Evolutionary conservation across 1,140 invertebrate genomes (phyloP).

Genomic region (Plodia interpunctella): DNA sequence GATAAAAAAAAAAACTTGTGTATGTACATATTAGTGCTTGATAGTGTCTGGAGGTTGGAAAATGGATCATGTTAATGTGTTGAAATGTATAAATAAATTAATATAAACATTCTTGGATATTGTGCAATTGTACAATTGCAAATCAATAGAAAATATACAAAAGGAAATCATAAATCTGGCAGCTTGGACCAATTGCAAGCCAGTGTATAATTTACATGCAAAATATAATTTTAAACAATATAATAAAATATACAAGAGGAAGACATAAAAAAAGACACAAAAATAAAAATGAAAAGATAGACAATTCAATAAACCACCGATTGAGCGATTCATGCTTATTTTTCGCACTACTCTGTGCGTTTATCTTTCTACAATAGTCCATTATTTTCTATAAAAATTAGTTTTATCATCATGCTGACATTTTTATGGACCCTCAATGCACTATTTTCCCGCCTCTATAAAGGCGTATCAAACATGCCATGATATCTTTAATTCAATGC

Average conservation of each 20-base stretch:
- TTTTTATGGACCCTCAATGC: constrained; percentile 39
- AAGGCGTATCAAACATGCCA: constrained; percentile 63
- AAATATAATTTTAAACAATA: constrained; percentile 48
- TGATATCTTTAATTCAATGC: constrained; percentile 29
- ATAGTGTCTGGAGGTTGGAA: constrained; percentile 4
- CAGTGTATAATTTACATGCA: constrained; percentile 56
- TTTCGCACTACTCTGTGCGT: constrained; percentile 70
- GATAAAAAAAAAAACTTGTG: constrained; percentile 18
- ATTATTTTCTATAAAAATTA: constrained; percentile 54
- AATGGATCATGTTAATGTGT: constrained; percentile 33
- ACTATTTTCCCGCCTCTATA: constrained; percentile 37
- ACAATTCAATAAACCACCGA: constrained; percentile 48
- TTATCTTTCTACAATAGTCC: constrained; percentile 46
- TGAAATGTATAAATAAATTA: constrained; percentile 24
- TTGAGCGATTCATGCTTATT: constrained; percentile 62
- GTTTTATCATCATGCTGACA: constrained; percentile 68
- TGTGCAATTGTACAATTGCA: constrained; percentile 40
- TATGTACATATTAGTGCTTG: constrained; percentile 31
- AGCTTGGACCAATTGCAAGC: constrained; percentile 16
- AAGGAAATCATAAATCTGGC: constrained; percentile 19
- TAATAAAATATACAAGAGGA: constrained; percentile 35
- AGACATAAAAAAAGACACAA: constrained; percentile 36
- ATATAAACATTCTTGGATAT: constrained; percentile 27
- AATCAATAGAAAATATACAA: constrained; percentile 37
- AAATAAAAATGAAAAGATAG: constrained; percentile 28